Evolutionary conservation across 2,113 vertebrate genomes (phyloP).

Genomic region (Platichthys flesus): DNA sequence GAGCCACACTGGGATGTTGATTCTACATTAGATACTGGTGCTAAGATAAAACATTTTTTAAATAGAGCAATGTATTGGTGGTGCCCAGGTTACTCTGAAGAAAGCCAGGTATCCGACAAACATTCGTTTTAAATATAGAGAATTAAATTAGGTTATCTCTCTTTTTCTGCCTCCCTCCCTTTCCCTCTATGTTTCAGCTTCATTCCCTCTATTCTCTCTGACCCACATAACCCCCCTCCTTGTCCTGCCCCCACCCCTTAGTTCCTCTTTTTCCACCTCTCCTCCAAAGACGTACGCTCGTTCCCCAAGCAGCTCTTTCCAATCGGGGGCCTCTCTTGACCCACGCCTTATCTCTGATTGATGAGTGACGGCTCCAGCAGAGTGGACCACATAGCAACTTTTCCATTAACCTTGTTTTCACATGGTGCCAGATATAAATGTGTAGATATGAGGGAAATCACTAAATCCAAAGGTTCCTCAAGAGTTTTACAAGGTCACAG

Average conservation of each 20-base stretch:
- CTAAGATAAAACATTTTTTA: too few species aligned
- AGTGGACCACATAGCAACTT: constrained; percentile 38
- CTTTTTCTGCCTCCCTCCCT: neutral
- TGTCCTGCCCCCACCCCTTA: neutral
- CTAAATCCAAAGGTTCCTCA: constrained; percentile 21
- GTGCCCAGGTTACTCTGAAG: too few species aligned
- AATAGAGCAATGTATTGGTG: too few species aligned
- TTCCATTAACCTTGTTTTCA: constrained; percentile 73
- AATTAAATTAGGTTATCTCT: neutral
- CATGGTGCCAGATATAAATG: neutral
- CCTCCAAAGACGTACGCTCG: constrained; percentile 45
- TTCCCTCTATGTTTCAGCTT: too few species aligned
- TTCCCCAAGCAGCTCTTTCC: constrained; percentile 21
- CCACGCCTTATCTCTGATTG: constrained; percentile 54
- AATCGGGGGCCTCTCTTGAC: constrained; percentile 55
- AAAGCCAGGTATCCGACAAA: too few species aligned
- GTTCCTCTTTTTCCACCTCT: neutral
- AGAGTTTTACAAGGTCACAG: constrained; percentile 23
- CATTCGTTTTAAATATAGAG: too few species aligned
- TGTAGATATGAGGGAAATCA: constrained; percentile 12
- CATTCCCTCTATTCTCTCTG: too few species aligned
- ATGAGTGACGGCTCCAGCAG: constrained; percentile 45
- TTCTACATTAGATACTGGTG: neutral
- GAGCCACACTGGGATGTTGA: neutral
- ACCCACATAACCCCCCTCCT: neutral